Evolutionary conservation across 2,888 invertebrate species (phyloP), one percentile per base, ranked within the genome.

Genomic region (Uropetala carovei): DNA sequence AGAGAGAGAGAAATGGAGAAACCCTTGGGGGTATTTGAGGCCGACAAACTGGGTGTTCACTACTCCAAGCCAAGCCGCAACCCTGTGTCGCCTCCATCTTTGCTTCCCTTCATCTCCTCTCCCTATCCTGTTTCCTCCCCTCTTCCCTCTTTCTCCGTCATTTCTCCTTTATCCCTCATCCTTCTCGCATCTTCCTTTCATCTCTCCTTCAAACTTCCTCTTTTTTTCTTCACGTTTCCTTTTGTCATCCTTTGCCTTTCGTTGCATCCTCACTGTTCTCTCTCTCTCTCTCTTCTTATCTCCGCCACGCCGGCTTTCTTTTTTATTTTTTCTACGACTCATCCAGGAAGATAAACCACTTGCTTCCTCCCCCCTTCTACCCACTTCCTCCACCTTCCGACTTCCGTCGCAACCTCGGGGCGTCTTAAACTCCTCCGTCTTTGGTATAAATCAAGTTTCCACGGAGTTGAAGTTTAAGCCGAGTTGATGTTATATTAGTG

Each of bases 21-120:
- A 30, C 18, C 43, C 89, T 89, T 13, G 89, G 89, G 64, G 89
- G 89, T 89, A 89, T 89, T 89, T 68, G 89, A 68, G 64, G 56
- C 56, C 64, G 68, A 86, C 86, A 86, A 86, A 86, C 85, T 64
- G 60, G 89, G 64, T n/a, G 43, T 7, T 43, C 57, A 57, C 0
- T 27, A 11, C 22, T n/a, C 82, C 82, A 82, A 43, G 56, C 57
- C 16, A 43, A 43, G 56, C 83, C 83, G 43, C 82, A 22, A 11
- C 30, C 82, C 16, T 10, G 27, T 30, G n/a, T 22, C 57, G 83
- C 43, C 18, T 18, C 43, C 82, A 43, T 30, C 83, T 57, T 18
- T n/a, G 0, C 18, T 5, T n/a, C 64, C 64, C 13, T 64, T 11
- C 64, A 57, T 16, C 18, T 18, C 75, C 75, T 27, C 56, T 57